Evolutionary conservation across 2,797 vertebrate species (phyloP).

Genomic region (Myiothlypis coronata): DNA sequence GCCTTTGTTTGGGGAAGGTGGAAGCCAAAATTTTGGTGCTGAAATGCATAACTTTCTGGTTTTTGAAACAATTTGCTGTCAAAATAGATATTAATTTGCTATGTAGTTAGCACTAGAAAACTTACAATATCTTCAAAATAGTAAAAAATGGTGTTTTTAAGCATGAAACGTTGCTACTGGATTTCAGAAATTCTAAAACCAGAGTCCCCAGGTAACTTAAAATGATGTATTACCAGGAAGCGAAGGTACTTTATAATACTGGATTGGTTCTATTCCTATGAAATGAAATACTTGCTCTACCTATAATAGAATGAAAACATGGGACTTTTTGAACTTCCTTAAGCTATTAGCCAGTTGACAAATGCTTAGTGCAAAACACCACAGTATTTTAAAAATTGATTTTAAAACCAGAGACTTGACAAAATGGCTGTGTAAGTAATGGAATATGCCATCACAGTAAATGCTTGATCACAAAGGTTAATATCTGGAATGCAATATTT

Average conservation of each 20-base stretch:
- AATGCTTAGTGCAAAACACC: conserved; percentile 56
- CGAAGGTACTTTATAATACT: not conserved
- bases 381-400: not conserved
- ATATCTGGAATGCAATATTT: conserved; percentile 64
- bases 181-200: not conserved
- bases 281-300: conserved; percentile 39
- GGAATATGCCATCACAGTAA: conserved; percentile 43
- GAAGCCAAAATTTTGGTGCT: not conserved
- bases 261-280: conserved; percentile 11
- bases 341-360: conserved; percentile 42
- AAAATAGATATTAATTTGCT: not conserved
- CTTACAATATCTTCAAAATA: not conserved
- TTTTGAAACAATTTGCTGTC: not conserved
- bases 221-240: not conserved
- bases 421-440: conserved; percentile 58
- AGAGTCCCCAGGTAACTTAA: not conserved
- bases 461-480: conserved; percentile 62
- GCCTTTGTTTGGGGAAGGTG: not conserved
- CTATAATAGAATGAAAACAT: conserved; percentile 28
- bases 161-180: not conserved
- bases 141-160: not conserved
- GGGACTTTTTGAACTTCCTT: conserved; percentile 61
- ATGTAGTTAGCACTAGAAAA: not conserved
- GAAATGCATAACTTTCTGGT: not conserved
- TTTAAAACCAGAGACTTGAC: conserved; percentile 30